Evolutionary conservation across 2,888 invertebrate genomes (phyloP).

Genomic region (Mythimna vitellina): DNA sequence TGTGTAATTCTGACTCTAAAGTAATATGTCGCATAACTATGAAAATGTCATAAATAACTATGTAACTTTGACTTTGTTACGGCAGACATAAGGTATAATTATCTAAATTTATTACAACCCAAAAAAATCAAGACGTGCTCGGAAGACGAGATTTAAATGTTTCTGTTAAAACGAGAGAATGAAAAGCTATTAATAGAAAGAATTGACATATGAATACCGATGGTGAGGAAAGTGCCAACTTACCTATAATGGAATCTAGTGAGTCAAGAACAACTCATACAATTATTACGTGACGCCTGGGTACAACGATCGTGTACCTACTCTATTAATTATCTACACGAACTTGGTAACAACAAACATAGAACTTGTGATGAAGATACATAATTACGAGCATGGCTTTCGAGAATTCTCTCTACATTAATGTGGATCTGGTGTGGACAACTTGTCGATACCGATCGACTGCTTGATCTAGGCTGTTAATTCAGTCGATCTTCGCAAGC

Average conservation of each 20-base stretch:
- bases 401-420: constrained; percentile 10
- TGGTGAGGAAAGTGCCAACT: constrained; percentile 51
- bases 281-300: constrained; percentile 19
- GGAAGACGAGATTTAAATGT: background rate
- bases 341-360: constrained; percentile 20
- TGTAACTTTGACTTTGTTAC: background rate
- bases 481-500: no score
- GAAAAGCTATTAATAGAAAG: constrained; percentile 36
- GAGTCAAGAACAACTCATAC: constrained; percentile 28
- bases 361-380: constrained; percentile 12
- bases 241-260: constrained; percentile 19
- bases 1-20: constrained; percentile 5
- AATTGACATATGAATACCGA: constrained; percentile 39
- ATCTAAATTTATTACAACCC: background rate
- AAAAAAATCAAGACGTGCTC: background rate
- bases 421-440: background rate
- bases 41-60: background rate
- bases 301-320: constrained; percentile 37
- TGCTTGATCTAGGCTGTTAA: no score
- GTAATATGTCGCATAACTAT: background rate
- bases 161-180: constrained; percentile 18
- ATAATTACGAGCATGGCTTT: constrained; percentile 1
- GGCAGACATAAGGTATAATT: background rate
- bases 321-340: constrained; percentile 25
- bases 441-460: no score